Evolutionary conservation across 2,797 vertebrate genomes (phyloP).

Genomic region (Danionella dracula): DNA sequence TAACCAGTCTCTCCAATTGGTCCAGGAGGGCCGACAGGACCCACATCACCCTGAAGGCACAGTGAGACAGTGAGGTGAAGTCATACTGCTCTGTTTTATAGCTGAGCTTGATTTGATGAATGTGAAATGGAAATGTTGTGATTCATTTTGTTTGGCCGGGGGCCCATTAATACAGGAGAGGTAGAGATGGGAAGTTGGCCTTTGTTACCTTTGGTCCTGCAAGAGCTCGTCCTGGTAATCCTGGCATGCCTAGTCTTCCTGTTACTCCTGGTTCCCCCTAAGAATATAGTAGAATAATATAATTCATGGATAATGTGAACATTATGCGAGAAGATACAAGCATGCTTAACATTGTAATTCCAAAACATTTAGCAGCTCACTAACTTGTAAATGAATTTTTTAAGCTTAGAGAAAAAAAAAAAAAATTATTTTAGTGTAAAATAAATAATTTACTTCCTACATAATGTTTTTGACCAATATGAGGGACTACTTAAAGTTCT

Average conservation of each 20-base stretch:
- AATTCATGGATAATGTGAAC: neutral
- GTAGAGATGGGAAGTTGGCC: slow-evolving; percentile 30
- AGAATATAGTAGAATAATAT: slow-evolving; percentile 13
- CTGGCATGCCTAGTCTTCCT: slow-evolving; percentile 78
- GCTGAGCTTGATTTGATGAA: slow-evolving; percentile 18
- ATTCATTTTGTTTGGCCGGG: slow-evolving; percentile 28
- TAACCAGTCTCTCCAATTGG: slow-evolving; percentile 81
- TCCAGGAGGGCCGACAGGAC: slow-evolving; percentile 74
- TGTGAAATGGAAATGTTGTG: slow-evolving; percentile 17
- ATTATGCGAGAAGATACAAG: neutral
- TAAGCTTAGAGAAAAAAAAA: too few relatives aligned
- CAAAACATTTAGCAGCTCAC: too few relatives aligned
- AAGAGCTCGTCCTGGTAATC: slow-evolving; percentile 78
- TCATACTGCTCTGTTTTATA: slow-evolving; percentile 12
- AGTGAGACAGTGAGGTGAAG: slow-evolving; percentile 27
- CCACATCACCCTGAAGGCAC: slow-evolving; percentile 76
- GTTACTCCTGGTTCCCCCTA: slow-evolving; percentile 83
- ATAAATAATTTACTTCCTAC: too few relatives aligned
- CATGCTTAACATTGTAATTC: neutral
- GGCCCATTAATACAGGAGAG: neutral
- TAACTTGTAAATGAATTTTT: too few relatives aligned
- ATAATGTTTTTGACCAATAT: too few relatives aligned
- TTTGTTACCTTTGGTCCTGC: slow-evolving; percentile 81
- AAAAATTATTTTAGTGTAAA: too few relatives aligned
- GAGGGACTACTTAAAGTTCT: too few relatives aligned